These are phyloP conservation scores for Dissostichus mawsoni DNA, from an alignment of 2,113 vertebrate species.

Conservation along the genomic window DNA sequence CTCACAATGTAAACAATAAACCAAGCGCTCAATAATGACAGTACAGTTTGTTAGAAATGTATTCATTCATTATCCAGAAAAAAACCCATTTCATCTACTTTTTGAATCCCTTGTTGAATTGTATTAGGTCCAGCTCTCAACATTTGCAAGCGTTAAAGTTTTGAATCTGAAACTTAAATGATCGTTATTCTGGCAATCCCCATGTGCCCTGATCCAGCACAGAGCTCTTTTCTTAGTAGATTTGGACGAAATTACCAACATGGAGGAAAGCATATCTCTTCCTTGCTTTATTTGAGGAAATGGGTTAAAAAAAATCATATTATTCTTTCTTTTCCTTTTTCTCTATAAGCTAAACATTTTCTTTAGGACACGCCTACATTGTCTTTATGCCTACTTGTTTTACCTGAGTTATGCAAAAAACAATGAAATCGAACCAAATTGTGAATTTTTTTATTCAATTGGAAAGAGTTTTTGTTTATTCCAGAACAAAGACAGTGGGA, in stretches of 20 bases:
- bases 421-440: background rate
- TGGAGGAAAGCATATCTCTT: background rate
- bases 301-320: background rate
- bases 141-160: slow-evolving; percentile 22
- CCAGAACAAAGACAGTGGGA: background rate
- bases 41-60: background rate
- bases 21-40: background rate
- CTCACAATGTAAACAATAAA: background rate
- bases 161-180: background rate
- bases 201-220: background rate
- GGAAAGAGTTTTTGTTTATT: background rate
- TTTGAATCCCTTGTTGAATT: background rate
- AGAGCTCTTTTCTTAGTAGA: background rate
- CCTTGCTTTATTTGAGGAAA: background rate
- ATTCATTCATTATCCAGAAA: background rate
- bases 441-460: background rate
- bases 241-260: background rate
- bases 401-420: background rate
- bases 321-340: background rate
- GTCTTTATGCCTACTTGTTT: no score
- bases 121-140: slow-evolving; percentile 10
- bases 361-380: background rate
- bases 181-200: background rate
- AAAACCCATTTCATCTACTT: background rate
- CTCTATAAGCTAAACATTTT: background rate